Evolutionary conservation across 2,113 vertebrate species (phyloP).

Genomic region (Nansenia antarctica): DNA sequence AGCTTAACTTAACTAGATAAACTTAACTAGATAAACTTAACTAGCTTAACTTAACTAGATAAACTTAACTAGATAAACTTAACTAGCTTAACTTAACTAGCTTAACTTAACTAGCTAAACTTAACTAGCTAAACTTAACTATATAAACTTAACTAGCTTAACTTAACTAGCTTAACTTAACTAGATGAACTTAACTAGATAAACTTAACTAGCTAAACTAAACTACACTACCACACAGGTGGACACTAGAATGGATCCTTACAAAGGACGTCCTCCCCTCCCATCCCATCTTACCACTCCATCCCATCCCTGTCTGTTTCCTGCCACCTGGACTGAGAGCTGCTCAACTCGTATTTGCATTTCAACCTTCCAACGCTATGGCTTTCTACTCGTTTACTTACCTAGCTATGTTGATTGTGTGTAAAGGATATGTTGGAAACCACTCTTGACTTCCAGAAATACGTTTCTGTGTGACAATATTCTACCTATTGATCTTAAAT

Average conservation of each 20-base stretch:
- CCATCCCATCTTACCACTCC: conserved; percentile 6
- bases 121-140: background rate
- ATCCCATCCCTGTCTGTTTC: conserved; percentile 21
- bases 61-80: background rate
- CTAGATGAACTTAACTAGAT: conserved; percentile 8
- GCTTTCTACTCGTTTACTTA: conserved; percentile 8
- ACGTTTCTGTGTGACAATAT: conserved; percentile 8
- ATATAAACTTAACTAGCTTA: background rate
- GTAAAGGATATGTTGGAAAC: background rate
- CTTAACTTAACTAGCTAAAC: too few species aligned
- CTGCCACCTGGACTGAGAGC: conserved; percentile 38
- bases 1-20: background rate
- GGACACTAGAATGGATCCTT: conserved; percentile 34
- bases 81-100: background rate
- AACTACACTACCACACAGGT: conserved; percentile 34
- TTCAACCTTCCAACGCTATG: too few species aligned
- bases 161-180: background rate
- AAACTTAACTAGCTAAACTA: conserved; percentile 10
- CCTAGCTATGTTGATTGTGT: conserved; percentile 29
- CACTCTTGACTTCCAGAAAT: conserved; percentile 11
- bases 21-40: background rate
- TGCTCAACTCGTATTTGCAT: conserved; percentile 42
- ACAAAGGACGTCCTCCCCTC: background rate
- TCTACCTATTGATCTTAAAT: conserved; percentile 1
- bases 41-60: too few species aligned